Conservation (phyloP, 1,140 invertebrate genomes). For the Dinoponera quadriceps region DNA sequence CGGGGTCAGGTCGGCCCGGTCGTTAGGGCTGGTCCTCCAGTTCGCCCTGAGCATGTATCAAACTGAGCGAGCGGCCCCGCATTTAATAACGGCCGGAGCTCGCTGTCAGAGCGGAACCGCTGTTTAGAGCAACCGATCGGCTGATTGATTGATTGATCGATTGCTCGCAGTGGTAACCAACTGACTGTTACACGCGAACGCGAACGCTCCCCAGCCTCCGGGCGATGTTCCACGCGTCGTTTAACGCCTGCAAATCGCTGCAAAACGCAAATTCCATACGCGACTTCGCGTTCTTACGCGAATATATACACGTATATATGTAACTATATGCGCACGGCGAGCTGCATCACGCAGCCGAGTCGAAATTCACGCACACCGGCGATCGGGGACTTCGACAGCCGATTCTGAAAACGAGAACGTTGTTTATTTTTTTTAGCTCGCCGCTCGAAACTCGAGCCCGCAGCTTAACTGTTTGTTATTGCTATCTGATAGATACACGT, state of each 20-base stretch:
- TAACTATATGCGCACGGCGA: too few species aligned
- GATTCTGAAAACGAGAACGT: too few species aligned
- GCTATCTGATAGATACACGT: too few species aligned
- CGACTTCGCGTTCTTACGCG: constrained; percentile 7
- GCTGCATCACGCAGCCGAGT: too few species aligned
- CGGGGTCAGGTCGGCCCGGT: constrained; percentile 58
- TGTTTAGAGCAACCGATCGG: constrained; percentile 56
- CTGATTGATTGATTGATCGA: constrained; percentile 66
- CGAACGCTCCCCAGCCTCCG: background rate
- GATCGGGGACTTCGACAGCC: too few species aligned
- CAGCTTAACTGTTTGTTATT: too few species aligned
- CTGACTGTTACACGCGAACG: constrained; percentile 26
- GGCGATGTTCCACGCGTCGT: constrained; percentile 7
- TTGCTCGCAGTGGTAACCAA: constrained; percentile 31
- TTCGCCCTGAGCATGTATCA: constrained; percentile 58
- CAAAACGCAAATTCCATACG: constrained; percentile 18
- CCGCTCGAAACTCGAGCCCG: too few species aligned
- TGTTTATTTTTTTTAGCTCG: too few species aligned
- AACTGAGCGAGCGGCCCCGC: constrained; percentile 51
- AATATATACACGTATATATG: background rate
- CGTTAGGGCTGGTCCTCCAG: constrained; percentile 60
- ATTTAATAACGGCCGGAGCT: constrained; percentile 70
- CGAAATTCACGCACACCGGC: too few species aligned
- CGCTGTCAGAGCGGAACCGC: constrained; percentile 55
- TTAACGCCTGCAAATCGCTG: constrained; percentile 7